Conservation (phyloP, 2,113 vertebrate species). For the Toxotes jaculatrix region DNA sequence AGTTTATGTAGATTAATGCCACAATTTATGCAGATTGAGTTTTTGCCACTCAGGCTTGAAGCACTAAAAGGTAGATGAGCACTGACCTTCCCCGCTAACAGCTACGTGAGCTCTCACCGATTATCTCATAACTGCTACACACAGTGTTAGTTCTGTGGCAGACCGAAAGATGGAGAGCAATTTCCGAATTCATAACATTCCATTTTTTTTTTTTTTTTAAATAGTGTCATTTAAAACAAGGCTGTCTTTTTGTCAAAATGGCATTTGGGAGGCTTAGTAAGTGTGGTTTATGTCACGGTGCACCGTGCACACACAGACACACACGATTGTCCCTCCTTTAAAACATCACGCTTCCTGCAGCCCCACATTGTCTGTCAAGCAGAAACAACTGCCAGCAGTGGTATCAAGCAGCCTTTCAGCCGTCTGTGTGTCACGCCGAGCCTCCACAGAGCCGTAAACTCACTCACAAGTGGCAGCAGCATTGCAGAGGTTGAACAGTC, state of each 20-base stretch:
- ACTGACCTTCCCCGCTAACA: conserved; percentile 73
- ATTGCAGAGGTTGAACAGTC: conserved; percentile 79
- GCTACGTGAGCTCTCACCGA: conserved; percentile 70
- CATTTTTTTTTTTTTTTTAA: conserved; percentile 24
- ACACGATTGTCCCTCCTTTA: conserved; percentile 27
- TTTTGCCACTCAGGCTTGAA: conserved; percentile 74
- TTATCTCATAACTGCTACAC: conserved; percentile 68
- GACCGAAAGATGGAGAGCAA: conserved; percentile 49
- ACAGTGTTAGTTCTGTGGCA: conserved; percentile 34
- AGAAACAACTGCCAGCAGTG: conserved; percentile 60
- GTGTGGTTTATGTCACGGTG: conserved; percentile 40
- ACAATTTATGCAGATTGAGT: conserved; percentile 79
- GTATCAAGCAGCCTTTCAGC: conserved; percentile 67
- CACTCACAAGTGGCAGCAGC: conserved; percentile 74
- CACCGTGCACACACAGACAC: neutral
- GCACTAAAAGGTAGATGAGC: conserved; percentile 75
- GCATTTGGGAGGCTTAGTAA: conserved; percentile 11
- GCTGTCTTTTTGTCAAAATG: conserved; percentile 44
- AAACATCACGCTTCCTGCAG: conserved; percentile 48
- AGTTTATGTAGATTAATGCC: conserved; percentile 79
- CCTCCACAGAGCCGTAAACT: conserved; percentile 68
- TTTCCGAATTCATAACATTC: conserved; percentile 46
- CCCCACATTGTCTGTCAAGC: conserved; percentile 59
- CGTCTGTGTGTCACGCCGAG: conserved; percentile 57
- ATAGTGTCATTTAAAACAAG: conserved; percentile 27